Conservation (phyloP, 2,797 vertebrate genomes). For the Cottoperca gobio region DNA sequence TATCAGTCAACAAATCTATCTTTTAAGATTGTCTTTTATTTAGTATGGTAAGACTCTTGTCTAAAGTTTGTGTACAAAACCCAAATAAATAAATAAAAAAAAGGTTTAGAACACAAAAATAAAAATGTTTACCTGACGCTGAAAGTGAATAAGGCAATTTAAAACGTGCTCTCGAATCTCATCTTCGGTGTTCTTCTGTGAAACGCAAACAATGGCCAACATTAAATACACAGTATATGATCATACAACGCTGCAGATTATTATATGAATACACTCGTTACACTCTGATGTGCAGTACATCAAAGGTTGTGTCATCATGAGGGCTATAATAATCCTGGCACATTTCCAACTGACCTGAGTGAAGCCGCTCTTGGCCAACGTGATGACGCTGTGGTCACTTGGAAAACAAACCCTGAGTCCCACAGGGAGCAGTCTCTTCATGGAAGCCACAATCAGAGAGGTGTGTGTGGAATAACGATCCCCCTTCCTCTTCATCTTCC, state of each 20-base stretch:
- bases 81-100: neutral
- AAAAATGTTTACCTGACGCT: conserved; percentile 86
- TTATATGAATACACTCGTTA: neutral
- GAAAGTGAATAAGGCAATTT: conserved; percentile 82
- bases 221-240: neutral
- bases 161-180: conserved; percentile 90
- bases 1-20: neutral
- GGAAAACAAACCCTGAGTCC: conserved; percentile 92
- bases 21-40: neutral
- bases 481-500: conserved; percentile 90
- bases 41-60: neutral
- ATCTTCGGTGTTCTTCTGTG: conserved; percentile 92
- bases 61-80: neutral
- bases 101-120: neutral
- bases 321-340: neutral
- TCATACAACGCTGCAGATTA: neutral
- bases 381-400: conserved; percentile 89
- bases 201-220: conserved; percentile 41
- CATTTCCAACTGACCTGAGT: conserved; percentile 84
- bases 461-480: conserved; percentile 93
- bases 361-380: conserved; percentile 89
- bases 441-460: conserved; percentile 92
- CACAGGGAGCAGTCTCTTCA: conserved; percentile 92
- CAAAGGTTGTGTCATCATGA: neutral
- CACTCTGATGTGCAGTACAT: neutral